Percentiles rank a stretch among this genome's conserved stretches.
Evolutionary conservation across 1,140 invertebrate genomes (phyloP).

Genomic region (Cyrtorhinus lividipennis): DNA sequence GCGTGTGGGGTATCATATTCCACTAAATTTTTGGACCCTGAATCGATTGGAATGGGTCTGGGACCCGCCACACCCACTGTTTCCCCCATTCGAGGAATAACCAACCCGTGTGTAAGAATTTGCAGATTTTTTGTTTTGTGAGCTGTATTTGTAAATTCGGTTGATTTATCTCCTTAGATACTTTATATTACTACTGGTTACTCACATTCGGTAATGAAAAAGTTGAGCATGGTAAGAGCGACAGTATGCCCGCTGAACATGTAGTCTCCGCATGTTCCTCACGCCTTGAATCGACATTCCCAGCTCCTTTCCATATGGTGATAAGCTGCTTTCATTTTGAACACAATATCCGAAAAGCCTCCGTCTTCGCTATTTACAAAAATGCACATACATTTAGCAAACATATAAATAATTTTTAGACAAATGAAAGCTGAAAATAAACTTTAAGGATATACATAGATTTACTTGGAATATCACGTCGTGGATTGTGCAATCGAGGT

Average conservation of each 20-base stretch:
- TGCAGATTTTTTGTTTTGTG: too few species aligned
- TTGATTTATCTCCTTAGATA: too few species aligned
- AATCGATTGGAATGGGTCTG: too few species aligned
- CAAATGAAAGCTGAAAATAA: neutral
- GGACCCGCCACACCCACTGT: too few species aligned
- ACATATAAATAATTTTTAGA: too few species aligned
- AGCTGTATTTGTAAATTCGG: too few species aligned
- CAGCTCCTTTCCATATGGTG: conserved; percentile 91
- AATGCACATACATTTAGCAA: too few species aligned
- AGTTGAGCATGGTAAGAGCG: conserved; percentile 90
- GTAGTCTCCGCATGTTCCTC: conserved; percentile 94
- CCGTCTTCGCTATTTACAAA: conserved; percentile 15
- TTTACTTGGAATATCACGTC: conserved; percentile 30
- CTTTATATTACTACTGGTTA: too few species aligned
- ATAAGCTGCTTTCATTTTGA: conserved; percentile 60
- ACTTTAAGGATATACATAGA: neutral
- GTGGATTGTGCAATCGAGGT: conserved; percentile 86
- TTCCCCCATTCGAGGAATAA: too few species aligned
- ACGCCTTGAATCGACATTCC: conserved; percentile 97
- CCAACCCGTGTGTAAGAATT: too few species aligned
- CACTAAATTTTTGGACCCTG: too few species aligned
- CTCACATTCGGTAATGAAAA: conserved; percentile 99
- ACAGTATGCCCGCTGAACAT: conserved; percentile 99
- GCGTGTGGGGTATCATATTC: too few species aligned
- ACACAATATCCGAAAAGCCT: conserved; percentile 22